Base-by-base conservation (phyloP, 2,888 invertebrate species). In the Xylota sylvarum region DNA sequence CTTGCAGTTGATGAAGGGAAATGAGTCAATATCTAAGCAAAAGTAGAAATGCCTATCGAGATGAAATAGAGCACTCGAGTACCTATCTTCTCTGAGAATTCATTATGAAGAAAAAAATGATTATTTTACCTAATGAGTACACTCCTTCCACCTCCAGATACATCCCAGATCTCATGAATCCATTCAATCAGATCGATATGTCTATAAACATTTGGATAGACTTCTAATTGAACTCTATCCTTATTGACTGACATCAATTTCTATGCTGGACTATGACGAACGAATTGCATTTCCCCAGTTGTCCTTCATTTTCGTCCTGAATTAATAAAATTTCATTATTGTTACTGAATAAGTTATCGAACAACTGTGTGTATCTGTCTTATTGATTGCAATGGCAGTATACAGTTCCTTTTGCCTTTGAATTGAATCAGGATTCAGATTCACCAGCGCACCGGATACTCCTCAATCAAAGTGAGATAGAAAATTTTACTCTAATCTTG, bases 251-350 rank as follows among this genome's bases (percentile, higher is more conserved):
- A 30, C 27, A 30, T 4, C 43, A 10, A 43, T 30, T 55, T 14
- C 30, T 9, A 64, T 58, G 19, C 30, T 30, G 79, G 30, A 58
- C 58, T 12, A 37, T 70, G 37, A 64, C 48, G 12, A 64, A 46
- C 19, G 46, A 62, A 17, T 40, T 14, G 37, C 30, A 58, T 23
- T 46, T 17, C 14, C 14, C 14, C 35, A 46, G 37, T 12, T 23
- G 67, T 60, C 79, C 60, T 78, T 73, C 46, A 65, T 9, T 14
- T 43, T 43, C 14, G 43, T 46, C 55, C 32, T 73, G 56, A 74
- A 74, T 69, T 69, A 84, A 74, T 84, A 69, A 84, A 80, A 80
- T 80, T 50, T 74, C 64, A 80, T 64, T 48, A 74, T 74, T 74
- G 60, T 80, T 69, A 64, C 69, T 48, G 69, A 84, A 62, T 74